These are phyloP conservation scores for Lanius collurio DNA, from an alignment of 2,113 vertebrate genomes.

Conservation along the genomic window DNA sequence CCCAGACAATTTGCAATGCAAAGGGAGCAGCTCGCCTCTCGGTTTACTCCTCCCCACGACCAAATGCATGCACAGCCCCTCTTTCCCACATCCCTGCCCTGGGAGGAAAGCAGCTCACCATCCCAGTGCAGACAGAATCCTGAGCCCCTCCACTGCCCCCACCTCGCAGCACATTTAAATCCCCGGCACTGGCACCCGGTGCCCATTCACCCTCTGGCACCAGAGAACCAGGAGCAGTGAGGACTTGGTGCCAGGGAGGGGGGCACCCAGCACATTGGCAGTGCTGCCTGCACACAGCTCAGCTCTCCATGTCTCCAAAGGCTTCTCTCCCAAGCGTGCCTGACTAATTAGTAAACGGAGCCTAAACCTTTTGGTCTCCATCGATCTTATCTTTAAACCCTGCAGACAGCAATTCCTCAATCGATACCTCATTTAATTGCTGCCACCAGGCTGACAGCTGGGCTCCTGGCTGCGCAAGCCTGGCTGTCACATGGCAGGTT, in stretches of 20 bases:
- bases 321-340: background rate
- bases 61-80: background rate
- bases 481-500: constrained; percentile 40
- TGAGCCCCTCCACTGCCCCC: background rate
- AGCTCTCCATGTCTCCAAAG: background rate
- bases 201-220: background rate
- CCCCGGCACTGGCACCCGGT: background rate
- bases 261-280: background rate
- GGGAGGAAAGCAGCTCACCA: background rate
- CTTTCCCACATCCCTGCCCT: background rate
- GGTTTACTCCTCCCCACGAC: background rate
- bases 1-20: background rate
- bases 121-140: background rate
- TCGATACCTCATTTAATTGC: constrained; percentile 72
- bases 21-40: background rate
- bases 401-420: constrained; percentile 69
- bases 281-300: background rate
- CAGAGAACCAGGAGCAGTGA: accelerated
- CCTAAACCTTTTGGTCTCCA: constrained; percentile 66
- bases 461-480: constrained; percentile 23
- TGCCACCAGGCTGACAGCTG: constrained; percentile 67
- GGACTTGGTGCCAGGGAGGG: background rate
- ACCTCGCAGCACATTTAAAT: background rate
- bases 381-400: constrained; percentile 66
- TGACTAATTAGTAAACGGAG: constrained; percentile 64